These are phyloP conservation scores for Arremon aurantiirostris DNA, from an alignment of 2,797 vertebrate species.

Conservation along the genomic window DNA sequence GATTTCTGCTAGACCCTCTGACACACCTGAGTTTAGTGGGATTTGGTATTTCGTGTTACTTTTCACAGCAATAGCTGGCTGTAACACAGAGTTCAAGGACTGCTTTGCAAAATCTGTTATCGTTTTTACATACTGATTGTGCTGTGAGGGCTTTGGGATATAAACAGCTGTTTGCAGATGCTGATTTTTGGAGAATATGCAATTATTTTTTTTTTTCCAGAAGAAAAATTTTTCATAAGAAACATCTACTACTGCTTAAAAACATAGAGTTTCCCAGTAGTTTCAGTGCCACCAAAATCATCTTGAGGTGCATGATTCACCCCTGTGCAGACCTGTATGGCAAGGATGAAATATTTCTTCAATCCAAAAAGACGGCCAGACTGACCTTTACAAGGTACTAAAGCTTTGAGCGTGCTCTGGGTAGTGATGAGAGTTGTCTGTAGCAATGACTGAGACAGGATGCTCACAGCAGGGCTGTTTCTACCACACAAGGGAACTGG, in stretches of 20 bases:
- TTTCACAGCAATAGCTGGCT: neutral
- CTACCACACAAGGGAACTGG: neutral
- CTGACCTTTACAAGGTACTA: neutral
- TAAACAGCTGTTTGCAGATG: constrained; percentile 22
- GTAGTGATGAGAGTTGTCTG: neutral
- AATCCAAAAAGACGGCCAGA: neutral
- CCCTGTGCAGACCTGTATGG: neutral
- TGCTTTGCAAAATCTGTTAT: neutral
- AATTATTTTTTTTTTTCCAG: neutral
- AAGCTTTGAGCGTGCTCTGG: neutral
- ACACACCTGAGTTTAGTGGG: neutral
- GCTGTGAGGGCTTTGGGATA: neutral
- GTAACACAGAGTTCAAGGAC: neutral
- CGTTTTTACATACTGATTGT: neutral
- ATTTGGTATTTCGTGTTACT: neutral
- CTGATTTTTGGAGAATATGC: neutral
- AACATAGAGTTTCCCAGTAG: neutral
- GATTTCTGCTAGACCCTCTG: neutral
- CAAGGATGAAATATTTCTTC: neutral
- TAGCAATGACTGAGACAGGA: neutral
- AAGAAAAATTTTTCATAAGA: neutral
- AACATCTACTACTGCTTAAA: neutral
- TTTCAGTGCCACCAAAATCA: neutral
- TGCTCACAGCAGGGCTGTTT: neutral
- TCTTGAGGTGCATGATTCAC: neutral